Conservation (phyloP, 2,797 vertebrate genomes). For the Acipenser oxyrinchus region DNA sequence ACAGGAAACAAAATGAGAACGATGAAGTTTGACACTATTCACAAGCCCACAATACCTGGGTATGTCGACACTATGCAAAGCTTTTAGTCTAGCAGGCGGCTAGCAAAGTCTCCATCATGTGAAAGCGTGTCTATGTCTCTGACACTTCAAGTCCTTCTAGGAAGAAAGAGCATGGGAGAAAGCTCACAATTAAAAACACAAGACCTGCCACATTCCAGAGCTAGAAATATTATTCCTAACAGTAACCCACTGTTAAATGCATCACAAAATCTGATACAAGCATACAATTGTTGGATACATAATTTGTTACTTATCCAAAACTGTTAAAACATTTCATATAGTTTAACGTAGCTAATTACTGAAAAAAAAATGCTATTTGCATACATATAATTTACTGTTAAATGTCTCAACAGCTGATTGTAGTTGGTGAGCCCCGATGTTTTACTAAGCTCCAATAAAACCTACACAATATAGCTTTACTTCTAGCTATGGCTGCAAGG, state of each 20-base stretch:
- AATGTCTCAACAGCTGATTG: too few species aligned
- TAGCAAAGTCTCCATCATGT: constrained; percentile 66
- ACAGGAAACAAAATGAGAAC: constrained; percentile 77
- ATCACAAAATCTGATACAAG: too few species aligned
- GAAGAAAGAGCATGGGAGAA: constrained; percentile 62
- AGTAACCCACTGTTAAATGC: not conserved
- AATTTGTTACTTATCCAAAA: too few species aligned
- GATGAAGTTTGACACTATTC: constrained; percentile 79
- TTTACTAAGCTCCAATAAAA: too few species aligned
- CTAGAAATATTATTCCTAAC: constrained; percentile 21
- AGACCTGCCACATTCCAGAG: constrained; percentile 40
- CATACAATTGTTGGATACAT: too few species aligned
- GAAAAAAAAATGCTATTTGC: too few species aligned
- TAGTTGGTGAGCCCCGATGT: too few species aligned
- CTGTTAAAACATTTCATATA: too few species aligned
- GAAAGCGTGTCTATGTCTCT: constrained; percentile 77
- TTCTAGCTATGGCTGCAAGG: too few species aligned
- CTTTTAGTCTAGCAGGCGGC: constrained; percentile 50
- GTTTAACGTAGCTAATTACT: too few species aligned
- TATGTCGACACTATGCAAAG: constrained; percentile 65
- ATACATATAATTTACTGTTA: too few species aligned
- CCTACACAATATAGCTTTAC: too few species aligned
- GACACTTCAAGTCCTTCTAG: constrained; percentile 63
- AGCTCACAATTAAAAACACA: constrained; percentile 37
- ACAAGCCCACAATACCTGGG: constrained; percentile 69